Conservation (phyloP, 2,888 invertebrate genomes). For the Tenthredo notha region DNA sequence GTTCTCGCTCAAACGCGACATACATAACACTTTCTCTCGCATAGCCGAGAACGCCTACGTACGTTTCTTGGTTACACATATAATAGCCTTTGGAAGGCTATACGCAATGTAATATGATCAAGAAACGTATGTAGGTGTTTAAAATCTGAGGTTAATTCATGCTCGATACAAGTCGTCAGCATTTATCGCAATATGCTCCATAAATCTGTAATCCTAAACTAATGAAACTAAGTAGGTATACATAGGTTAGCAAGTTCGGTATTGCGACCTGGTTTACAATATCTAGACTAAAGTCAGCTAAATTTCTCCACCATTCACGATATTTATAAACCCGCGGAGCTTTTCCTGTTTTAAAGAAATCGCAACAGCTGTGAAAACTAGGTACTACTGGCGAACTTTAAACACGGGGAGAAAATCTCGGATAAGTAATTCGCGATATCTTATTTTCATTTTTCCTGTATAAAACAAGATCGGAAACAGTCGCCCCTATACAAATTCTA, state of each 20-base stretch:
- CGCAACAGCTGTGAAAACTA: background rate
- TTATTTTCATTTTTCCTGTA: background rate
- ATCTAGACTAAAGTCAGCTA: background rate
- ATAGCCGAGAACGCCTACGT: slow-evolving; percentile 45
- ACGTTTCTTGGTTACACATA: background rate
- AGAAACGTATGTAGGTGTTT: slow-evolving; percentile 9
- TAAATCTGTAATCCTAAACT: slow-evolving; percentile 47
- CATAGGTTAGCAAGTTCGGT: background rate
- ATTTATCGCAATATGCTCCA: background rate
- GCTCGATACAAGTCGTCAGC: slow-evolving; percentile 39
- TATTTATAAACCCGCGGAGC: background rate
- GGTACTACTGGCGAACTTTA: background rate
- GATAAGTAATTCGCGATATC: background rate
- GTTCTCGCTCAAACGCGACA: slow-evolving; percentile 1
- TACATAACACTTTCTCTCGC: slow-evolving; percentile 45
- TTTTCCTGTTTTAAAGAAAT: background rate
- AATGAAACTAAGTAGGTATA: slow-evolving; percentile 47
- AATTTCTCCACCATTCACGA: background rate
- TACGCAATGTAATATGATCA: background rate
- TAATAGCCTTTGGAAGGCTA: background rate
- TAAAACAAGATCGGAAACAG: background rate
- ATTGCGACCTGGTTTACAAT: slow-evolving; percentile 4
- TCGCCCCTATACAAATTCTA: background rate
- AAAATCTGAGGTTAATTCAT: slow-evolving; percentile 33
- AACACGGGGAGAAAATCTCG: background rate